A percentile compares a stretch with the other conserved stretches of the same genome.
Conservation (phyloP, 2,888 invertebrate species). For the Lomographa bimaculata region DNA sequence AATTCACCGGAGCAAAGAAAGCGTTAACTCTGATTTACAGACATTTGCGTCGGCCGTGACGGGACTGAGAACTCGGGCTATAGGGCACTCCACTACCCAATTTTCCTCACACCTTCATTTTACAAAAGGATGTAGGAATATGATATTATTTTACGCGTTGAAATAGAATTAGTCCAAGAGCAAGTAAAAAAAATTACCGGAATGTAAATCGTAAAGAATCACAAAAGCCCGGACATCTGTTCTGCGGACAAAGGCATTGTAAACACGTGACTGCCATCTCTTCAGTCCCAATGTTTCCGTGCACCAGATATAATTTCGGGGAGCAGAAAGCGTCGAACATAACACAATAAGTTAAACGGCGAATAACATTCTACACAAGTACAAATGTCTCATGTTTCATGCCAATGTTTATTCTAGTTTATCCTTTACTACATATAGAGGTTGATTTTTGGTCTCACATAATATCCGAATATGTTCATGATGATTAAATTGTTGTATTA, state of each 20-base stretch:
- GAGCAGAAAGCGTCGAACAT: too few species aligned
- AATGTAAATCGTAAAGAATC: conserved; percentile 55
- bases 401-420: too few species aligned
- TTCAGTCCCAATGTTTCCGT: too few species aligned
- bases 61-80: conserved; percentile 38
- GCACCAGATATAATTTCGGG: too few species aligned
- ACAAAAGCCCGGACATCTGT: conserved; percentile 47
- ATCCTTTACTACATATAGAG: too few species aligned
- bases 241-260: conserved; percentile 53
- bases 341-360: too few species aligned
- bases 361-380: too few species aligned
- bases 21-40: conserved; percentile 74
- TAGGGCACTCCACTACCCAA: conserved; percentile 30
- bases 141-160: conserved; percentile 12
- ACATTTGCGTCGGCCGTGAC: conserved; percentile 55
- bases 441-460: too few species aligned
- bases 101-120: conserved; percentile 31
- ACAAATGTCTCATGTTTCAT: too few species aligned
- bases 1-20: conserved; percentile 66
- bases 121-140: conserved; percentile 25
- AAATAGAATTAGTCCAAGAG: conserved; percentile 18
- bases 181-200: conserved; percentile 41
- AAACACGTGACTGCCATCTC: conserved; percentile 45
- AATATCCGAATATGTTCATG: too few species aligned
- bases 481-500: too few species aligned